A percentile compares a stretch with the other conserved stretches of the same genome.
These are phyloP conservation scores for Barnardius zonarius DNA, from an alignment of 2,113 vertebrate genomes.

Conservation along the genomic window DNA sequence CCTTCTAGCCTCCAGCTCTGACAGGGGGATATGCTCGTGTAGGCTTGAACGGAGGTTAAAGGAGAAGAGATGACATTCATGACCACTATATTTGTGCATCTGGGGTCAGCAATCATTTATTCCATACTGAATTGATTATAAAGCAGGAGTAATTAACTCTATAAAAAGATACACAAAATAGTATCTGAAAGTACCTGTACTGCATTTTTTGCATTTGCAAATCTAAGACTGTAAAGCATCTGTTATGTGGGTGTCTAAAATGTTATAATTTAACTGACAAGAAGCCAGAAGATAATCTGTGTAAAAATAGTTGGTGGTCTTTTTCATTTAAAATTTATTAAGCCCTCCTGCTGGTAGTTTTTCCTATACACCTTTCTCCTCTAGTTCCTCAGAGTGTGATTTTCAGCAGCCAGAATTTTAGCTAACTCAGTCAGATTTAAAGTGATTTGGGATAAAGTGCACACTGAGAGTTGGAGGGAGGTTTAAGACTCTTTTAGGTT, in stretches of 20 bases:
- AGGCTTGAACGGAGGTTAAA: neutral
- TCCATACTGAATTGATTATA: neutral
- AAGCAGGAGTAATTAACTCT: neutral
- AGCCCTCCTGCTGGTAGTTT: neutral
- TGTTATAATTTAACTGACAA: neutral
- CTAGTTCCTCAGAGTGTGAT: neutral
- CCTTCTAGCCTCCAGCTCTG: neutral
- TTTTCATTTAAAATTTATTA: neutral
- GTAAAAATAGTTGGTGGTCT: neutral
- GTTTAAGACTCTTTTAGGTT: neutral
- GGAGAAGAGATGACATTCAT: neutral
- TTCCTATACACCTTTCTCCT: neutral
- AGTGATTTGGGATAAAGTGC: neutral
- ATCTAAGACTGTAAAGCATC: neutral
- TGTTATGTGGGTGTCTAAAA: neutral
- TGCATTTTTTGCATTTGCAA: neutral
- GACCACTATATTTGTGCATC: neutral
- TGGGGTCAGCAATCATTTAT: neutral
- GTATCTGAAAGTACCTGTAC: neutral
- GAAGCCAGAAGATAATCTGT: neutral
- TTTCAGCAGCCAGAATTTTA: neutral
- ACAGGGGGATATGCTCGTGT: neutral
- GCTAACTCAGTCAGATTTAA: neutral
- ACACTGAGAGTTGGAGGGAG: neutral
- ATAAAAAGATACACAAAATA: neutral